Evolutionary conservation across 2,888 invertebrate species (phyloP).

Genomic region (Trissolcus brochymenae): DNA sequence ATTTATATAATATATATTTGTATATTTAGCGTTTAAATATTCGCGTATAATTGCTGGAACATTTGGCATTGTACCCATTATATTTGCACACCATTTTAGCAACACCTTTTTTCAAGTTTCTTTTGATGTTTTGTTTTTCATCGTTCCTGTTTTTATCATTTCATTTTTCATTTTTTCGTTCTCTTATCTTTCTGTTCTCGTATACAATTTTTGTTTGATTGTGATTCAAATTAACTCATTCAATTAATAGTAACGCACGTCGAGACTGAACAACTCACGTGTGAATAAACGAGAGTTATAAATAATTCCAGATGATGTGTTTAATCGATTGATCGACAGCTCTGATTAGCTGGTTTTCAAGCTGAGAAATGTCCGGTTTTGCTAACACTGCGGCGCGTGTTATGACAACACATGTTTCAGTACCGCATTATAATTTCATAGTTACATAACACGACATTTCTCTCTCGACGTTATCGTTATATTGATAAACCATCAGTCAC

Average conservation of each 20-base stretch:
- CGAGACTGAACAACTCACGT: conserved; percentile 2
- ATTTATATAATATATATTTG: conserved; percentile 38
- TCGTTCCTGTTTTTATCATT: background rate
- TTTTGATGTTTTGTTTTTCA: background rate
- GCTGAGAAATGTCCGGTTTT: background rate
- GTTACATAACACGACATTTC: conserved; percentile 3
- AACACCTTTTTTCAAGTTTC: conserved; percentile 11
- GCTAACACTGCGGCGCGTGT: background rate
- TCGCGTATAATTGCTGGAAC: conserved; percentile 53
- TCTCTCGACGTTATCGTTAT: background rate
- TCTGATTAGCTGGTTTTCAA: conserved; percentile 4
- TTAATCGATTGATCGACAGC: conserved; percentile 10
- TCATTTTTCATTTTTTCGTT: background rate
- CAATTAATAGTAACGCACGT: no score
- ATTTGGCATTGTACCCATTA: conserved; percentile 53
- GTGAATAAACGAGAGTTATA: conserved; percentile 10
- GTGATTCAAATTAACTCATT: no score
- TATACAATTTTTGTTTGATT: conserved; percentile 20
- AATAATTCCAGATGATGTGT: background rate
- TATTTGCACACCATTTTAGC: conserved; percentile 47
- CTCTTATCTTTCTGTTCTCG: conserved; percentile 21
- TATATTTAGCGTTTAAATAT: conserved; percentile 49
- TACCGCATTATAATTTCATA: conserved; percentile 1
- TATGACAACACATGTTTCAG: conserved; percentile 1
- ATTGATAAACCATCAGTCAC: conserved; percentile 6